Evolutionary conservation across 2,113 vertebrate genomes (phyloP), one percentile per base, ranked within the genome.

Genomic region (Etia nguti): DNA sequence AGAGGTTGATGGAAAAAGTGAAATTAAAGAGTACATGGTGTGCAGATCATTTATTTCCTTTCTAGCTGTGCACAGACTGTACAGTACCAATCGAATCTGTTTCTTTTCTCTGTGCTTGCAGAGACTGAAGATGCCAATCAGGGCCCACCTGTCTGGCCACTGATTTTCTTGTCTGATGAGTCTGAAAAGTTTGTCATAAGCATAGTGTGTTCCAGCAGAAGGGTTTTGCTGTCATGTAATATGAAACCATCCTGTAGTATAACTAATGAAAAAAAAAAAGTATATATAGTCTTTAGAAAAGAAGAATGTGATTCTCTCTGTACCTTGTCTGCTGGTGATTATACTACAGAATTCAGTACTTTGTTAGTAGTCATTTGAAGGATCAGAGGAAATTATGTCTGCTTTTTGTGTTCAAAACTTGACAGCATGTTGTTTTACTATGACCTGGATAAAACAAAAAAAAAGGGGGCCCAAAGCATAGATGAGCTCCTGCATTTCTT

Each of bases 161-260:
- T 87, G 65, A 79, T 83, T 90, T 81, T 84, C 34, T 65, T 22
- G 70, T 77, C 70, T 77, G 26, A 87, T 81, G 56, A 83, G 41
- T 6, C 68, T n/a, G 62, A 50, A 43, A 34, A 81, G 56, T 79
- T 68, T 83, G 50, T 24, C 16, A 10, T 16, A 48, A 22, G 8
- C 11, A 43, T n/a, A 31, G 5, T 34, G 22, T 16, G 41, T 57
- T 26, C 50, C 41, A 60, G 70, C 26, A 56, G 10, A 3, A 20
- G n/a, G 29, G 70, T 6, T 70, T 70, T 54, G 8, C 70, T 57
- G 6, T 24, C 13, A 22, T 80, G 36, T 22, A 12, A 24, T 79
- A 55, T 52, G 34, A 79, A 43, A 24, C 38, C 20, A 15, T 43
- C 41, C 36, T 38, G 15, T 79, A 59, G 2, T 20, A 16, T 9